Conservation (phyloP, 2,797 vertebrate genomes). For the Tangara arthus region DNA sequence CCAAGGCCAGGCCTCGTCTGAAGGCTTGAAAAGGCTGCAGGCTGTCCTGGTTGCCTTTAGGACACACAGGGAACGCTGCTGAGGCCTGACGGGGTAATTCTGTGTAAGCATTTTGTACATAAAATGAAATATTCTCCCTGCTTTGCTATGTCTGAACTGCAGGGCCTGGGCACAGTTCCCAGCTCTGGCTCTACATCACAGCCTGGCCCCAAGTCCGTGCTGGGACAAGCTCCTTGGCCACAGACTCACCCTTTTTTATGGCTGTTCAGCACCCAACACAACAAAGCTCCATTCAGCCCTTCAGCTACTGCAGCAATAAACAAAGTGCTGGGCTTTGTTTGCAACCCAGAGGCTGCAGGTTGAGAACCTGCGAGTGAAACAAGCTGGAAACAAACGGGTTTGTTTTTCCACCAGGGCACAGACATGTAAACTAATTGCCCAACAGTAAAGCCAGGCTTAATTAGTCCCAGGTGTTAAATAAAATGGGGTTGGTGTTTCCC, state of each 20-base stretch:
- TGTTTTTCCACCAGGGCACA: neutral
- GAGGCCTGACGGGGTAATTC: neutral
- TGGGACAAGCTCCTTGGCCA: slow-evolving; percentile 31
- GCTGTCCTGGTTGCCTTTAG: neutral
- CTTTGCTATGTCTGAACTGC: slow-evolving; percentile 2
- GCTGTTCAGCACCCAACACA: neutral
- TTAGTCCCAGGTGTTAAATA: neutral
- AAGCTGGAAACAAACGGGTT: neutral
- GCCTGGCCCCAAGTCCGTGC: slow-evolving; percentile 19
- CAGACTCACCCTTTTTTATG: slow-evolving; percentile 13
- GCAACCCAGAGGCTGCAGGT: neutral
- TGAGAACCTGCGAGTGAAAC: neutral
- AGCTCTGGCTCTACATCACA: slow-evolving; percentile 46
- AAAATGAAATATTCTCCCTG: neutral
- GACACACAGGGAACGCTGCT: rapidly evolving
- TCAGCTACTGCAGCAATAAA: neutral
- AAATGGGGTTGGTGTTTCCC: neutral
- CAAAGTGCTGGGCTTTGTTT: neutral
- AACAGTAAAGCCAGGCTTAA: neutral
- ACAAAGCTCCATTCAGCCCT: neutral
- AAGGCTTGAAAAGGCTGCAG: neutral
- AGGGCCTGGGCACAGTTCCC: slow-evolving; percentile 31
- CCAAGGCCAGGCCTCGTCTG: rapidly evolving
- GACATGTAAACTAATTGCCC: neutral
- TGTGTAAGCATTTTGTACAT: neutral